Base-by-base conservation (phyloP, 2,797 vertebrate species). In the Clarias platycephalus region DNA sequence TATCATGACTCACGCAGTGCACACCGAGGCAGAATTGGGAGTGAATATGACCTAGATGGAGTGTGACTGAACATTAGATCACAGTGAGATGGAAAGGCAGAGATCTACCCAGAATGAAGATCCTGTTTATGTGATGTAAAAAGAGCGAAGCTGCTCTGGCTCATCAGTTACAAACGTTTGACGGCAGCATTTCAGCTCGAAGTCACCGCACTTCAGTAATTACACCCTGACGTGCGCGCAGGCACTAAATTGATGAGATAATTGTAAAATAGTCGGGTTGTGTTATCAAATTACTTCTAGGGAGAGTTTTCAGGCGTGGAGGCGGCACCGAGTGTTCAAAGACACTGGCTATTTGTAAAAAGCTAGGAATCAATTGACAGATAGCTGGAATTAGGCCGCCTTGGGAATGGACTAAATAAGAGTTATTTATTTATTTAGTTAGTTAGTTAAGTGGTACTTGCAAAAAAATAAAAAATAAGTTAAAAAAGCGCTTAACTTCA, bases 181-280 rank as follows among this genome's bases (percentile, higher is more conserved):
- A 89, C 87, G 87, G 88, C 74, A 44, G 40, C 37, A 26, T 82
- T 85, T 85, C 84, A 85, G 70, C 63, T 82, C 64, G 60, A 82
- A 77, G 63, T n/a, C 83, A 74, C 67, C 76, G 91, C 92, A 93
- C 85, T 89, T 90, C 53, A 82, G 89, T 93, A 93, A 94, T 94
- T 92, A 93, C 91, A 89, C 91, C 86, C 89, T 93, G 87, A 87
- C 90, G 91, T 89, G 87, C 90, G 92, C 89, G 90, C 89, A 91
- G 88, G 90, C 92, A 92, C 86, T 84, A 91, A 92, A 94, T 93
- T 94, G 93, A 95, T 94, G 90, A 91, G 89, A 94, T 94, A 94
- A 94, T 94, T 93, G 92, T 86, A 81, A 91, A 87, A 85, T 91
- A 86, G 91, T 91, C 86, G 85, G 90, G 89, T 93, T 90, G 82